Percentiles rank a stretch among this genome's conserved stretches.
These are phyloP conservation scores for Chamaetylas fuelleborni DNA, from an alignment of 2,113 vertebrate genomes.

Conservation along the genomic window DNA sequence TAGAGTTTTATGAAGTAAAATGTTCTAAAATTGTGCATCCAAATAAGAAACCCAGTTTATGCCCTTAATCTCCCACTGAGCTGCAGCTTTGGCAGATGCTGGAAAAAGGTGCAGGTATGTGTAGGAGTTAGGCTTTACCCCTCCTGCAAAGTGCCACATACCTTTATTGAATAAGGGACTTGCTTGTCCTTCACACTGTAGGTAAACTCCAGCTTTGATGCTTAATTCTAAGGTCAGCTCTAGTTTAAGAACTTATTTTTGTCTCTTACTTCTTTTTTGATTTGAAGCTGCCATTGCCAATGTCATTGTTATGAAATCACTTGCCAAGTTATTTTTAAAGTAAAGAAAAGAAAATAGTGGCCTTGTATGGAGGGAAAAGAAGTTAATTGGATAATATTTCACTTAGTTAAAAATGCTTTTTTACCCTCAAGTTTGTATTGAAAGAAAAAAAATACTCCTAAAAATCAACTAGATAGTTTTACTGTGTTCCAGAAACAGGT, in stretches of 20 bases:
- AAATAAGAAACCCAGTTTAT: neutral
- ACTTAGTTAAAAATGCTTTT: neutral
- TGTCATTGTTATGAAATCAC: neutral
- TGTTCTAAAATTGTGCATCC: neutral
- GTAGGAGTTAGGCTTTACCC: neutral
- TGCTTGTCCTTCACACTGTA: neutral
- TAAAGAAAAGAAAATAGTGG: neutral
- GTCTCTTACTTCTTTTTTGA: neutral
- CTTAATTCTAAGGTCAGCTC: neutral
- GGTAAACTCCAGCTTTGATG: neutral
- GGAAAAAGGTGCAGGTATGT: neutral
- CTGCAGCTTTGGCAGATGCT: neutral
- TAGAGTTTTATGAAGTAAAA: neutral
- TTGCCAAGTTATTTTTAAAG: neutral
- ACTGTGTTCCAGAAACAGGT: neutral
- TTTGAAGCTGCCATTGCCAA: neutral
- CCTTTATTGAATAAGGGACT: neutral
- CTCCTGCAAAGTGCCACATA: neutral
- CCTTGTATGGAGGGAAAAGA: neutral
- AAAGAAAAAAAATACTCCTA: neutral
- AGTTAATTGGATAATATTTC: neutral
- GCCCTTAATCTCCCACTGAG: neutral
- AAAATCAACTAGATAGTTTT: neutral
- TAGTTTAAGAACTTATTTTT: conserved; percentile 8
- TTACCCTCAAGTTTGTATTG: neutral